Conservation (phyloP, 2,888 invertebrate genomes). For the Yponomeuta evonymella region DNA sequence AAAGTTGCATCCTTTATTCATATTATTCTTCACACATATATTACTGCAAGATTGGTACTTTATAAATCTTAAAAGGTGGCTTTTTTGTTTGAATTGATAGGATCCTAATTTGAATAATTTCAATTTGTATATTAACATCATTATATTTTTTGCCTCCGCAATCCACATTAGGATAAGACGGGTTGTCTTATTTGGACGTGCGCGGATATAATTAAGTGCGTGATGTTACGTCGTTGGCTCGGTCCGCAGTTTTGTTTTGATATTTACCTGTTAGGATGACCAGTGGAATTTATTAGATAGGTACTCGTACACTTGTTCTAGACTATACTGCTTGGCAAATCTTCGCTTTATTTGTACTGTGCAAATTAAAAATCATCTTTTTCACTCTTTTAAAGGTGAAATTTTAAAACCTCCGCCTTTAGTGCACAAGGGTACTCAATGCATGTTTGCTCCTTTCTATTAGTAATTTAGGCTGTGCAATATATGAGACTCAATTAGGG, state of each 20-base stretch:
- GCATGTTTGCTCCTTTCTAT: too few relatives aligned
- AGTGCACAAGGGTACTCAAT: too few relatives aligned
- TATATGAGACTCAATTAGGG: too few relatives aligned
- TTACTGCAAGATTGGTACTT: background rate
- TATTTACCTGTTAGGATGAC: background rate
- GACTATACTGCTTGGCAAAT: too few relatives aligned
- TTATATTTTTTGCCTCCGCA: conserved; percentile 36
- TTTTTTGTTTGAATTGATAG: conserved; percentile 4
- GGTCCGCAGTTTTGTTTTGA: background rate
- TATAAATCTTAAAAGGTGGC: background rate
- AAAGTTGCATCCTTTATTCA: too few relatives aligned
- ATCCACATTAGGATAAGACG: conserved; percentile 43
- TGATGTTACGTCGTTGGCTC: conserved; percentile 5
- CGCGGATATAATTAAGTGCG: background rate
- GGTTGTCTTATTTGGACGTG: conserved; percentile 53
- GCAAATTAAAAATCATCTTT: too few relatives aligned
- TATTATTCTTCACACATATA: background rate
- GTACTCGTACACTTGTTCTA: too few relatives aligned
- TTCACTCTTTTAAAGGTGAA: too few relatives aligned
- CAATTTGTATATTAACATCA: conserved; percentile 24
- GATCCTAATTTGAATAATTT: conserved; percentile 26
- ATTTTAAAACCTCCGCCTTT: too few relatives aligned
- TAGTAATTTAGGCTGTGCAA: too few relatives aligned
- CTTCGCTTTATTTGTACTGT: too few relatives aligned
- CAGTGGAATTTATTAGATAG: too few relatives aligned